Evolutionary conservation across 2,797 vertebrate species (phyloP).

Genomic region (Alauda arvensis): DNA sequence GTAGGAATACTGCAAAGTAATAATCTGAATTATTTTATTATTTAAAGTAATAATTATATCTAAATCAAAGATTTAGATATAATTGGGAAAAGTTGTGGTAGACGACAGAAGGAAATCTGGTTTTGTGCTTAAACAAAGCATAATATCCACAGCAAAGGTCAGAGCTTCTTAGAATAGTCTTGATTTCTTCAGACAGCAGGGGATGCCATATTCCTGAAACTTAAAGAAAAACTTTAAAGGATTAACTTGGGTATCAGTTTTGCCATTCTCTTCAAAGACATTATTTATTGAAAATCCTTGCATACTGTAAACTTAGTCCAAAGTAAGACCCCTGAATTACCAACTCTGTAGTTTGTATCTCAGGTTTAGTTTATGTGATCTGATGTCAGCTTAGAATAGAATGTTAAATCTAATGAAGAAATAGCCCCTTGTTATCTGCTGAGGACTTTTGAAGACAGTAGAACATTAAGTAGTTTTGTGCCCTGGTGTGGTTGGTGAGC

Average conservation of each 20-base stretch:
- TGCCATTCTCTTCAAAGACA: background rate
- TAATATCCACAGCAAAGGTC: background rate
- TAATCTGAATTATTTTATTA: too few species aligned
- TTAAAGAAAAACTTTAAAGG: background rate
- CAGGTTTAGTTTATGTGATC: background rate
- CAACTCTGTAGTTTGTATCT: background rate
- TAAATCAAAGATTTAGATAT: too few species aligned
- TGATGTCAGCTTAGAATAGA: background rate
- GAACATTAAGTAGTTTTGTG: background rate
- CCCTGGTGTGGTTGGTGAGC: background rate
- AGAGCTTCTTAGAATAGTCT: background rate
- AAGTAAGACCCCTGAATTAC: background rate
- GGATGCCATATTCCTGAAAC: background rate
- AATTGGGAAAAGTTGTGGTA: too few species aligned
- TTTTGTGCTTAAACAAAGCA: background rate
- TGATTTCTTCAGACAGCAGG: background rate
- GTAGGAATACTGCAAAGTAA: background rate
- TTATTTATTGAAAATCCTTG: background rate
- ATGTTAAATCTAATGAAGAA: background rate
- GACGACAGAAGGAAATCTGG: background rate
- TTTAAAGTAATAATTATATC: too few species aligned
- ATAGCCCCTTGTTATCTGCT: background rate
- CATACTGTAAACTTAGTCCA: background rate
- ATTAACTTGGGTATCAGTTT: background rate
- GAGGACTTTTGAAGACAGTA: background rate